Conservation (phyloP, 2,113 vertebrate genomes). For the Xenopus tropicalis region UCB_Xtro_10.0 CM004452.2:35265501-35266000, state of each 20-base stretch:
- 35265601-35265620: conserved; percentile 93
- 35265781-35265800: conserved; percentile 3
- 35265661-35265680: conserved; percentile 82
- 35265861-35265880: neutral
- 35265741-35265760: conserved; percentile 55
- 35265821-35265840: conserved; percentile 6
- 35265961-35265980: too few species aligned
- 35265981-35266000: too few species aligned
- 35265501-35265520: conserved; percentile 62
- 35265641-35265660: conserved; percentile 84
- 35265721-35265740: conserved; percentile 53
- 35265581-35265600: conserved; percentile 70
- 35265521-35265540: conserved; percentile 74
- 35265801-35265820: neutral
- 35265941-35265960: too few species aligned
- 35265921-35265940: too few species aligned
- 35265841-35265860: neutral
- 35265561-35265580: conserved; percentile 87
- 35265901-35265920: neutral
- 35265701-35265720: conserved; percentile 82
- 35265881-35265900: conserved; percentile 13
- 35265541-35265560: conserved; percentile 79
- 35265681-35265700: conserved; percentile 67
- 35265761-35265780: conserved; percentile 49
- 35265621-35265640: conserved; percentile 66